A percentile compares a stretch with the other conserved stretches of the same genome.
Evolutionary conservation across 2,888 invertebrate species (phyloP).

Genomic region (Cyaniris semiargus): DNA sequence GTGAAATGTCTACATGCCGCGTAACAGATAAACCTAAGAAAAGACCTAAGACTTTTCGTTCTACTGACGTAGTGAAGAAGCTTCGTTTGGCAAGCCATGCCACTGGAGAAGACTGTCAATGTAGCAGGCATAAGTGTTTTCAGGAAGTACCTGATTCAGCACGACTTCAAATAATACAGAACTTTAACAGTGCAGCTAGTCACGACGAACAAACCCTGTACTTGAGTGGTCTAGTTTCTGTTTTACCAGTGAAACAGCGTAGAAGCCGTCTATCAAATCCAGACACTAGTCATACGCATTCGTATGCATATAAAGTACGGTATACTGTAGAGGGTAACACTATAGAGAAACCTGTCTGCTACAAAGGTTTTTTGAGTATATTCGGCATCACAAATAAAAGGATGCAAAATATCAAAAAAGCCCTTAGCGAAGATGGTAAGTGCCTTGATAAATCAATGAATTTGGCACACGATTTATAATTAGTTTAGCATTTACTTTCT

Average conservation of each 20-base stretch:
- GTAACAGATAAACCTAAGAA: no score
- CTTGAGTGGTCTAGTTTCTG: slow-evolving; percentile 7
- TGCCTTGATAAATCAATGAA: no score
- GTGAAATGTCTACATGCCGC: no score
- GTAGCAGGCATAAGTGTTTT: neutral
- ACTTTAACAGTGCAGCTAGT: neutral
- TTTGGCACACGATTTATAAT: no score
- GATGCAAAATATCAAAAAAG: neutral
- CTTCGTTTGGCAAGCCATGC: no score
- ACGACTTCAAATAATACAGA: slow-evolving; percentile 2
- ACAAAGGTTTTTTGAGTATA: slow-evolving; percentile 3
- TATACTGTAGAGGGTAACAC: neutral
- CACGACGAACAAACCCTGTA: slow-evolving; percentile 9
- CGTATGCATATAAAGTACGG: slow-evolving; percentile 6
- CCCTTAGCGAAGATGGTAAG: no score
- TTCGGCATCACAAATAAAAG: slow-evolving; percentile 4
- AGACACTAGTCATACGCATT: neutral
- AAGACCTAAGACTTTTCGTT: no score
- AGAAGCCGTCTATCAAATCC: neutral
- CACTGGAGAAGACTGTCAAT: neutral
- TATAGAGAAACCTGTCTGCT: neutral
- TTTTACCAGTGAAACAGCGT: slow-evolving; percentile 9
- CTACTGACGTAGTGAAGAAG: no score
- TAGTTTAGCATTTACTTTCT: no score
- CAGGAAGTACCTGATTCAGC: neutral